phyloP scores from a whole-genome alignment of 2,113 vertebrate species.

The Genyomyrus donnyi region DNA sequence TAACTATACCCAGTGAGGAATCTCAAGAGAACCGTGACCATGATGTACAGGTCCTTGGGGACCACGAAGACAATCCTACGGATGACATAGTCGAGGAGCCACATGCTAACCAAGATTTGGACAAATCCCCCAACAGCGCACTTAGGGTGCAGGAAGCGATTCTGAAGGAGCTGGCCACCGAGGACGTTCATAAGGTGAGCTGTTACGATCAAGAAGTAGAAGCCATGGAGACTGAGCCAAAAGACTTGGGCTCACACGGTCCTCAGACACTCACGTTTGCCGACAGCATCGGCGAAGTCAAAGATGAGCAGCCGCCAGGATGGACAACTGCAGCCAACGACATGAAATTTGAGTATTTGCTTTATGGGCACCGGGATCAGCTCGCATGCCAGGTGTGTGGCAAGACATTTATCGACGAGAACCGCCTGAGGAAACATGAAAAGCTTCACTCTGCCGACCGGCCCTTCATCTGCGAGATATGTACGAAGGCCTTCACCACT shows the following conservation, averaged over 20 bases:
- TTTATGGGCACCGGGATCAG: slow-evolving; percentile 93
- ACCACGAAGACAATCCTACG: slow-evolving; percentile 78
- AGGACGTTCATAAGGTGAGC: slow-evolving; percentile 91
- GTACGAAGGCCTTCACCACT: slow-evolving; percentile 94
- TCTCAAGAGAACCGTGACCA: slow-evolving; percentile 66
- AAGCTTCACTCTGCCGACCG: slow-evolving; percentile 90
- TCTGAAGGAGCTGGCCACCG: slow-evolving; percentile 88
- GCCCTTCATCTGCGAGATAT: slow-evolving; percentile 94
- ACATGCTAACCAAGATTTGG: slow-evolving; percentile 72
- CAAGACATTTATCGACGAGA: slow-evolving; percentile 87
- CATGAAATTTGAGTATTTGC: slow-evolving; percentile 96
- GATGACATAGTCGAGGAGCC: slow-evolving; percentile 75
- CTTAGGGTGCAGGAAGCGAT: slow-evolving; percentile 92
- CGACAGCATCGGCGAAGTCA: slow-evolving; percentile 83
- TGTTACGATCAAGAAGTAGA: slow-evolving; percentile 98
- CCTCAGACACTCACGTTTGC: slow-evolving; percentile 84
- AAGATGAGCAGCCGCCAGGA: slow-evolving; percentile 75
- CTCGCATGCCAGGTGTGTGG: slow-evolving; percentile 81
- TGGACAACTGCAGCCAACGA: slow-evolving; percentile 80
- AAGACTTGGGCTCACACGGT: slow-evolving; percentile 79
- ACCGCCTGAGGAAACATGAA: slow-evolving; percentile 83
- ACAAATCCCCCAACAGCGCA: slow-evolving; percentile 72
- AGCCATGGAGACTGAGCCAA: slow-evolving; percentile 74
- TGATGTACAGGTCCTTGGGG: slow-evolving; percentile 86
- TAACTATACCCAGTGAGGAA: slow-evolving; percentile 70